Base-by-base conservation (phyloP, 2,888 invertebrate species). In the Orthosia gothica region DNA sequence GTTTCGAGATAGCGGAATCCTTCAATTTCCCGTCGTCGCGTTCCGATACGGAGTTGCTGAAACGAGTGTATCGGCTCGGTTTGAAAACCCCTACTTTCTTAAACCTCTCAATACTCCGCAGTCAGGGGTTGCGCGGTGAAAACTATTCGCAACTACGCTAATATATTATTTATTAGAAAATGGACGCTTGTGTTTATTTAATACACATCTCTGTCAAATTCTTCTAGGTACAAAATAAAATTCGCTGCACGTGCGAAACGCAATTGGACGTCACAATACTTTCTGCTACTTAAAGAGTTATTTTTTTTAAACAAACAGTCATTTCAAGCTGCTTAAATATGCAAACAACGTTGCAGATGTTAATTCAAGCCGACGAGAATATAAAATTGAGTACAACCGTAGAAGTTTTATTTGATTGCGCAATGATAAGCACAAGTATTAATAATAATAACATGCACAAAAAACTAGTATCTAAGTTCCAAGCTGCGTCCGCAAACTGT, bases 31-130 rank as follows among this genome's bases (percentile, higher is more conserved):
- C 85, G 85, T 79, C 82, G 86, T 50, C 70, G 77, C 61, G 78
- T 80, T 64, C 76, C 79, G 81, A 79, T 76, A 77, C 66, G 54
- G 72, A 77, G 65, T 67, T 73, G 57, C 47, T 69, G 72, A 79
- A 76, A 72, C 69, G 63, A 74, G 54, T 82, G 87, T 83, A 85
- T 69, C 79, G 82, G 84, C 80, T 85, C 82, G 84, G 75, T 73
- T 79, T 74, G 74, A 83, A 86, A 84, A 61, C 68, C 84, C 83
- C 81, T 83, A 88, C 87, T 85, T 82, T 79, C 71, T 90, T 87
- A 88, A 93, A 94, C 92, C 93, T 93, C 91, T 91, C 92, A 89
- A 93, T 92, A 92, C 91, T 82, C 87, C 76, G 84, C 86, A 87
- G 83, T 79, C 83, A 80, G 76, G 87, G 82, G 32, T 88, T 88